phyloP scores from a whole-genome alignment of 1,140 invertebrate species.

The Drosophila nigromelanica region DNA sequence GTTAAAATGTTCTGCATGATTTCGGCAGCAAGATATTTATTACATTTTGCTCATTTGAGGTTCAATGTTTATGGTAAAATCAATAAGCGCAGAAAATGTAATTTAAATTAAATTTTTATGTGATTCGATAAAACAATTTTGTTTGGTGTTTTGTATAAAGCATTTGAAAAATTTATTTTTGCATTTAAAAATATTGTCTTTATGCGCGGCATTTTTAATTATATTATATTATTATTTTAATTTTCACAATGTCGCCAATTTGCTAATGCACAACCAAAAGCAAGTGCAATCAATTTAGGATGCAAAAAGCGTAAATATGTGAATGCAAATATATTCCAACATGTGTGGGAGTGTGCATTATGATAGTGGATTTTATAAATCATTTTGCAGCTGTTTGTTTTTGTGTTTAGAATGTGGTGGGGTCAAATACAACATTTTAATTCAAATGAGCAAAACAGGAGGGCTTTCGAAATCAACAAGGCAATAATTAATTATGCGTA shows the following conservation, averaged over 20 bases:
- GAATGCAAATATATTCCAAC: not conserved
- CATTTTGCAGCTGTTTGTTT: not conserved
- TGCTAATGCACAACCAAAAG: conserved; percentile 11
- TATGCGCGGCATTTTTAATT: too few relatives aligned
- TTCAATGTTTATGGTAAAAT: too few relatives aligned
- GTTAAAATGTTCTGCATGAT: too few relatives aligned
- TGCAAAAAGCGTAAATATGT: not conserved
- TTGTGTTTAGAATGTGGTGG: not conserved
- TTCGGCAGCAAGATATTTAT: too few relatives aligned
- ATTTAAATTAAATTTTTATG: too few relatives aligned
- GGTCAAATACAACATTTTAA: conserved; percentile 52
- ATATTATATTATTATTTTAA: not conserved
- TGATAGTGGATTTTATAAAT: conserved; percentile 6
- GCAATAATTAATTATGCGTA: conserved; percentile 53
- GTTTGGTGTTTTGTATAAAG: too few relatives aligned
- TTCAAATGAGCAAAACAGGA: conserved; percentile 48
- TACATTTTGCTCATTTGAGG: too few relatives aligned
- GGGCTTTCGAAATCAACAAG: conserved; percentile 26
- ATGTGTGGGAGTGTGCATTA: too few relatives aligned
- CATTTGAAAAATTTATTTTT: too few relatives aligned
- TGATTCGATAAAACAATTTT: too few relatives aligned
- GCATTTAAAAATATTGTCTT: too few relatives aligned
- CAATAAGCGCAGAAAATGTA: too few relatives aligned
- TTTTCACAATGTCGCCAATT: conserved; percentile 8
- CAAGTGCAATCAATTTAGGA: conserved; percentile 3